phyloP scores from a whole-genome alignment of 2,888 invertebrate genomes.

The Yponomeuta sedellus region DNA sequence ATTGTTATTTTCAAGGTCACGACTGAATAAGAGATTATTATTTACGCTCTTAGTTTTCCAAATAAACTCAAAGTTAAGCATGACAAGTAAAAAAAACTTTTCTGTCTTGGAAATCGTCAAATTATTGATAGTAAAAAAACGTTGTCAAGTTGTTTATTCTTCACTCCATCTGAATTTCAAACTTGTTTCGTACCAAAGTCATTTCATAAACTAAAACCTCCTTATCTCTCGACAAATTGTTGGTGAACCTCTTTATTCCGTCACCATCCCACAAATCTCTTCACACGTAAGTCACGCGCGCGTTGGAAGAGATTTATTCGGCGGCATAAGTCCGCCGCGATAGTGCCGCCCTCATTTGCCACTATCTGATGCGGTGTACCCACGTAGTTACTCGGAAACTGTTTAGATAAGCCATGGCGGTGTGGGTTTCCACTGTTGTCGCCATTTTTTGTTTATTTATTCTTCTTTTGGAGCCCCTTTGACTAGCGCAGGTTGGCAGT shows the following conservation, averaged over 20 bases:
- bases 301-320: constrained; percentile 7
- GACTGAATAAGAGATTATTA: too few species aligned
- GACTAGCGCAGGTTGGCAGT: too few species aligned
- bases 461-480: too few species aligned
- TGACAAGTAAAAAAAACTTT: too few species aligned
- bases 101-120: too few species aligned
- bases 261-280: neutral
- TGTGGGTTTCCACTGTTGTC: constrained; percentile 25
- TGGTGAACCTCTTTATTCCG: neutral
- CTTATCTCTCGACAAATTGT: neutral
- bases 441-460: neutral
- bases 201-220: neutral
- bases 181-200: neutral
- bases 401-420: constrained; percentile 33
- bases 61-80: too few species aligned
- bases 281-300: constrained; percentile 17
- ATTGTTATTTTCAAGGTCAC: too few species aligned
- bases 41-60: too few species aligned
- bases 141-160: too few species aligned
- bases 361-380: constrained; percentile 12
- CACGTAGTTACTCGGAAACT: constrained; percentile 39
- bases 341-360: constrained; percentile 15
- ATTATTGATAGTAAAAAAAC: too few species aligned
- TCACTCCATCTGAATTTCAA: too few species aligned
- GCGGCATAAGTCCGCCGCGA: constrained; percentile 10